Conservation (phyloP, 2,888 invertebrate species). For the Dryobota labecula region DNA sequence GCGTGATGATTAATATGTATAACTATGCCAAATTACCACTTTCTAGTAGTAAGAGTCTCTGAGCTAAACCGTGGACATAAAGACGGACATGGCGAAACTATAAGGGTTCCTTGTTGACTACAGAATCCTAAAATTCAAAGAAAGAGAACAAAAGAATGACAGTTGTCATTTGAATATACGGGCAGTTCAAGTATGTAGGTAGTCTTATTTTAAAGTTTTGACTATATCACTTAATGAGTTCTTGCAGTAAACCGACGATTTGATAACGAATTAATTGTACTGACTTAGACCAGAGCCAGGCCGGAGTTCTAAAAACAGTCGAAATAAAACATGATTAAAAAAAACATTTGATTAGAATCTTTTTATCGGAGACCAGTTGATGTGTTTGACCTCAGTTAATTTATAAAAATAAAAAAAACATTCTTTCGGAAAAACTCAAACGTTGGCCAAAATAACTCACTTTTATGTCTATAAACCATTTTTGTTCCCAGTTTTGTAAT, state of each 20-base stretch:
- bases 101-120: too few relatives aligned
- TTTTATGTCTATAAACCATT: not conserved
- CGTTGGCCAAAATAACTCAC: not conserved
- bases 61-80: too few relatives aligned
- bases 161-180: not conserved
- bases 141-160: not conserved
- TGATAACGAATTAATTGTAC: not conserved
- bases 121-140: too few relatives aligned
- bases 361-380: not conserved
- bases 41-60: too few relatives aligned
- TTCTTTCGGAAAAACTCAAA: not conserved
- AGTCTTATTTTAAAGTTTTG: too few relatives aligned
- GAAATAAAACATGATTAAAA: constrained; percentile 2
- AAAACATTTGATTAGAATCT: not conserved
- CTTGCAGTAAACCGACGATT: too few relatives aligned
- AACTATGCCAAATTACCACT: too few relatives aligned
- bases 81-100: too few relatives aligned
- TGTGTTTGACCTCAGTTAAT: constrained; percentile 1
- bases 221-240: too few relatives aligned
- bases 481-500: constrained; percentile 7
- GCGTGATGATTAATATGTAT: too few relatives aligned
- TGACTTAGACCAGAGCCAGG: not conserved
- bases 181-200: not conserved
- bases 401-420: too few relatives aligned
- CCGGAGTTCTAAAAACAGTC: not conserved